Evolutionary conservation across 2,113 vertebrate species (phyloP).

Genomic region (Trochalopteron elliotii): DNA sequence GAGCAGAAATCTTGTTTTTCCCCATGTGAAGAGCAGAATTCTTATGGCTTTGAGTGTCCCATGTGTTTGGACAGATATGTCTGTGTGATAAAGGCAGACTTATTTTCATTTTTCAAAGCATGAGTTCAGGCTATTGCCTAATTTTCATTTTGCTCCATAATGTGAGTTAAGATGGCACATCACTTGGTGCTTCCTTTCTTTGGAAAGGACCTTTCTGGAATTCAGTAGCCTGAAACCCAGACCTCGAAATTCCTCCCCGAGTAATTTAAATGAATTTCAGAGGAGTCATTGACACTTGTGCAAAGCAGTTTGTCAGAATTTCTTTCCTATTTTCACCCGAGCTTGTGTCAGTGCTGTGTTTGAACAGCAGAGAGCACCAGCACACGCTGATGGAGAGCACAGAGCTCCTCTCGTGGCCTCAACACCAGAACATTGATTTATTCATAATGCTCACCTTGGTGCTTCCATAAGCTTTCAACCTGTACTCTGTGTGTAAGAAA

Average conservation of each 20-base stretch:
- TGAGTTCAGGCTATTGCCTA: not conserved
- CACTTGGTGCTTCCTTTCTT: not conserved
- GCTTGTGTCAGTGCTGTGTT: not conserved
- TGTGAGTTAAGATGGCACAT: not conserved
- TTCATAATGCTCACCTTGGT: not conserved
- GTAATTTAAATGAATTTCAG: not conserved
- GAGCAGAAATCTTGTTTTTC: not conserved
- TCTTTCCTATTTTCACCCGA: rapidly evolving
- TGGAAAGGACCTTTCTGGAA: not conserved
- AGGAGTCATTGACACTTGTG: not conserved
- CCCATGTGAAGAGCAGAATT: not conserved
- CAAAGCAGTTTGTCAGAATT: not conserved
- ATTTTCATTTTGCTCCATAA: not conserved
- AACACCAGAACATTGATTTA: rapidly evolving
- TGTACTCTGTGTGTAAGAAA: not conserved
- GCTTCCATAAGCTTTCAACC: not conserved
- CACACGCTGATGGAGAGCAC: not conserved
- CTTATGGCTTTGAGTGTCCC: not conserved
- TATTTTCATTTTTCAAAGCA: not conserved
- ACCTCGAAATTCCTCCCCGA: not conserved
- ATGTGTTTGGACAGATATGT: not conserved
- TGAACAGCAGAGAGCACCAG: constrained; percentile 61
- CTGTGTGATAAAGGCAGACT: not conserved
- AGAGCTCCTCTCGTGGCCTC: not conserved
- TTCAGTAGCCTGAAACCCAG: not conserved